Evolutionary conservation across 2,888 invertebrate species (phyloP).

Genomic region (Neoascia interrupta): DNA sequence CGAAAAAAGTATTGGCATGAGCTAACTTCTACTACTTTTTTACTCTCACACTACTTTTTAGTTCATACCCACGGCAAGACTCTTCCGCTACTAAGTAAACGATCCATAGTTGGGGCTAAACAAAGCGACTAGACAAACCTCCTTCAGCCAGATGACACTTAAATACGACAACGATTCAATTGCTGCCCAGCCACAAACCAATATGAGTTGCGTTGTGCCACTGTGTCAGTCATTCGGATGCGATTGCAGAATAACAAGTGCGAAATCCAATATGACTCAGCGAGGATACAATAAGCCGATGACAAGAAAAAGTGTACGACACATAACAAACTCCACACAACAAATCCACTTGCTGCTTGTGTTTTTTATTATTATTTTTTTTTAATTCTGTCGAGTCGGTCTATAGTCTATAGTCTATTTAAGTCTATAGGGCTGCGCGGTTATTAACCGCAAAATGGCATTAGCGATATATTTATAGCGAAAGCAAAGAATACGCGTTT

Average conservation of each 20-base stretch:
- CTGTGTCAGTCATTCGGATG: conserved; percentile 54
- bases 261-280: conserved; percentile 67
- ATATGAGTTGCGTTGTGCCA: conserved; percentile 35
- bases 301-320: neutral
- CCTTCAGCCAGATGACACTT: conserved; percentile 36
- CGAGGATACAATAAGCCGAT: conserved; percentile 39
- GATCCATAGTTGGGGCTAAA: no score
- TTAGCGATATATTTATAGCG: conserved; percentile 67
- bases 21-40: no score
- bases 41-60: no score
- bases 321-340: neutral
- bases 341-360: conserved; percentile 53
- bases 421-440: conserved; percentile 58
- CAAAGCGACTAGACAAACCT: conserved; percentile 13
- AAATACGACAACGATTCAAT: no score
- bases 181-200: conserved; percentile 4
- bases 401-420: no score
- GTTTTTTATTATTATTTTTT: conserved; percentile 17
- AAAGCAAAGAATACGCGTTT: conserved; percentile 18
- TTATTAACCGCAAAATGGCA: conserved; percentile 68
- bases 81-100: no score
- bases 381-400: conserved; percentile 58
- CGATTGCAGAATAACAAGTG: conserved; percentile 57
- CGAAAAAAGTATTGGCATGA: no score
- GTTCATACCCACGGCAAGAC: no score